These are phyloP conservation scores for Erythrolamprus reginae DNA, from an alignment of 2,113 vertebrate species.

Conservation along the genomic window DNA sequence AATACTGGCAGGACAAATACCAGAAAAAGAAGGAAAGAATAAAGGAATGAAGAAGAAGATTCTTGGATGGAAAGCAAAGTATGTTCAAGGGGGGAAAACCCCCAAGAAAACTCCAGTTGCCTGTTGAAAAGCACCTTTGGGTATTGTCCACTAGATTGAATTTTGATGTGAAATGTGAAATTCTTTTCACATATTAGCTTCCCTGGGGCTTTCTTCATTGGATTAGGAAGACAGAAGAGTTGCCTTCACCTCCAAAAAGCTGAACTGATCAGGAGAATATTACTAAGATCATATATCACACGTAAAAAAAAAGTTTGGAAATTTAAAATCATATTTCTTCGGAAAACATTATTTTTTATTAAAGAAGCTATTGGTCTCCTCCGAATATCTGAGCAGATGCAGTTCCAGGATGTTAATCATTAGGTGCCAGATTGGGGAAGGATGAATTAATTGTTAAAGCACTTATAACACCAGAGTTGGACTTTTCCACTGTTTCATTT, in stretches of 20 bases:
- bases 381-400: not conserved
- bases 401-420: not conserved
- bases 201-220: conserved; percentile 50
- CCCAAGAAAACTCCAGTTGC: not conserved
- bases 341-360: conserved; percentile 31
- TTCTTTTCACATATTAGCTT: conserved; percentile 57
- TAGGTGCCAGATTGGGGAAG: not conserved
- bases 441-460: conserved; percentile 35
- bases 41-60: conserved; percentile 36
- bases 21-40: conserved; percentile 73
- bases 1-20: conserved; percentile 76
- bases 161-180: conserved; percentile 56
- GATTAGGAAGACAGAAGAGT: conserved; percentile 44
- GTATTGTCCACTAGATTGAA: conserved; percentile 65
- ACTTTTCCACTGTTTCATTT: conserved; percentile 11
- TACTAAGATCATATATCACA: conserved; percentile 50
- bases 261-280: conserved; percentile 46
- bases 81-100: not conserved
- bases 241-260: conserved; percentile 44
- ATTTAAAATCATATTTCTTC: conserved; percentile 41
- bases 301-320: conserved; percentile 53
- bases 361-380: not conserved
- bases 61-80: not conserved
- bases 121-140: conserved; percentile 56
- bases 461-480: conserved; percentile 30